Evolutionary conservation across 2,797 vertebrate species (phyloP), one percentile per base, ranked within the genome.

Genomic region (Falco peregrinus): DNA sequence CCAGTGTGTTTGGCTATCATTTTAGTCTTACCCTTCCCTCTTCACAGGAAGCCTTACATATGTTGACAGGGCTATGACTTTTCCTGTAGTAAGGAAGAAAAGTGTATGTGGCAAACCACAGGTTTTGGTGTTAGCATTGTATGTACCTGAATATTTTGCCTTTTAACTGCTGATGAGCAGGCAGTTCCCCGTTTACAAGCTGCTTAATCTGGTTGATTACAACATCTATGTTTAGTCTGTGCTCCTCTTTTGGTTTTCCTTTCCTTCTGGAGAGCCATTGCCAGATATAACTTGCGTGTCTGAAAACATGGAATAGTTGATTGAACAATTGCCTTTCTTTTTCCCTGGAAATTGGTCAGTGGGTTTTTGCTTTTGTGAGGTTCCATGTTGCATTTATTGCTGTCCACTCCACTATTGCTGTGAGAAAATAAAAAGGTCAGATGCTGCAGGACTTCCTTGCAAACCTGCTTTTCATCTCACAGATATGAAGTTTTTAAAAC

Each of bases 371-470:
- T 85, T 21, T 3, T 20, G 20, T 0, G 0, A 10, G 16, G 29
- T 50, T 91, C 51, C 84, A 24, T 28, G 60, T 76, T 93, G 63
- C 89, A 70, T 93, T 94, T 93, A 69, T 89, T 5, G 9, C 53
- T 77, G 63, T 93, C 69, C 63, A 28, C 3, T 95, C 59, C 5
- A 20, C 0, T 2, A 87, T 84, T 7, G 4, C 77, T 1, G 7
- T 96, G 77, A 84, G 89, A 92, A 95, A 93, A 93, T 56, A 31
- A 64, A 89, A 88, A 93, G n/a, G 41, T 92, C 63, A 53, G 51
- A 74, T 95, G 65, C 63, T 94, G n/a, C 31, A 35, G 79, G 35
- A 50, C 67, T 79, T 86, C 73, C 51, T 59, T 82, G 67, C 3
- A 9, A 88, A 82, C 43, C 82, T 83, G 51, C 64, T 88, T 95